Base-by-base conservation (phyloP, 2,888 invertebrate species). In the Stramonita haemastoma region DNA sequence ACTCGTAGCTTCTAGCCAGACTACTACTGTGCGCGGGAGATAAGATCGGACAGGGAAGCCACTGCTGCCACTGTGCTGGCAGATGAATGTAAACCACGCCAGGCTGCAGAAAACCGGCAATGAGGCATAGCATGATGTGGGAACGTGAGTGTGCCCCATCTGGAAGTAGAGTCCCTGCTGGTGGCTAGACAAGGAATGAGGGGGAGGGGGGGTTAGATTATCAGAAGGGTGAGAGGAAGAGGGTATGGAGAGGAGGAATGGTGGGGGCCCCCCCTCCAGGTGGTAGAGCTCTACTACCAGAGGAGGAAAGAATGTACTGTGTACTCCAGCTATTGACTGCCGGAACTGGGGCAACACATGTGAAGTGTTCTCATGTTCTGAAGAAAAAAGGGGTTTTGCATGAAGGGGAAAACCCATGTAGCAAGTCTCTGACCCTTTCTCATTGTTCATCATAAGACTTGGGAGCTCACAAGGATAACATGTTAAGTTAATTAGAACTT, bases 31-130 rank as follows among this genome's bases (percentile, higher is more conserved):
- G 11, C 22, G 0, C 5, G n/a, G n/a, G 13, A 57, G 85, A 66
- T 56, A 86, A 36, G 22, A 29, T 56, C 70, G 34, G 56, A 36
- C 60, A 60, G 85, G 85, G 56, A 17, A 29, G 85, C 57, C n/a
- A 26, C 32, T 32, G 34, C 32, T 32, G 34, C 57, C 32, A 29
- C 86, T 57, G 86, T 66, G 56, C 17, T 86, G 86, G 60, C 26
- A 46, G 26, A 83, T 83, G 81, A 83, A 83, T 83, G 81, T 83
- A 29, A 83, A 46, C 81, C 46, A 83, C 15, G 81, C 81, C 26
- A 83, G 46, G 22, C 36, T 46, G 81, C 81, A 15, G 81, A 83
- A 86, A 86, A 1, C 86, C 6, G 60, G 19, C 5, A 83, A 46
- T 66, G 86, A 60, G 19, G 60, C 56, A 57, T 57, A 32, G 84